phyloP scores from a whole-genome alignment of 2,113 vertebrate genomes.

The Albula goreensis region DNA sequence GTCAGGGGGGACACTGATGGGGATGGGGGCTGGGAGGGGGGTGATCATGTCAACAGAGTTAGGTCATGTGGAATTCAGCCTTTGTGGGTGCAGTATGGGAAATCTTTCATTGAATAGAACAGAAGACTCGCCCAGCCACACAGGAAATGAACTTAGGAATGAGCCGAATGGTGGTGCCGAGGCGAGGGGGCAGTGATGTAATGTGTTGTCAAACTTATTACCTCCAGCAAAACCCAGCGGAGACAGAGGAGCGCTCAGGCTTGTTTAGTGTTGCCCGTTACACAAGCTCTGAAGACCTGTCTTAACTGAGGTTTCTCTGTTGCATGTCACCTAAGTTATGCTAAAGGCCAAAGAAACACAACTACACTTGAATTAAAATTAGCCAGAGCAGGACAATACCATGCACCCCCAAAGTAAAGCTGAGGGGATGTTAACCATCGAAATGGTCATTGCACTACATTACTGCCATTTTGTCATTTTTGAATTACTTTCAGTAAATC shows the following conservation, averaged over 20 bases:
- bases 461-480: no score
- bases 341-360: background rate
- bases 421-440: no score
- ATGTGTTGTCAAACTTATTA: constrained; percentile 53
- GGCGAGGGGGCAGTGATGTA: constrained; percentile 47
- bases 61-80: background rate
- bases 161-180: constrained; percentile 30
- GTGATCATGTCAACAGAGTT: background rate
- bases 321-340: background rate
- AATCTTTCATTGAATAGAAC: constrained; percentile 16
- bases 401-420: no score
- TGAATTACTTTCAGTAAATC: no score
- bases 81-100: constrained; percentile 13
- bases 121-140: constrained; percentile 33
- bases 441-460: no score
- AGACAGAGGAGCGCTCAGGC: background rate
- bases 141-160: constrained; percentile 35
- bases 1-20: background rate
- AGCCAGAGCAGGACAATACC: no score
- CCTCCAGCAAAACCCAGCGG: constrained; percentile 34
- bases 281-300: background rate
- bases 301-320: background rate
- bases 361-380: no score
- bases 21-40: background rate
- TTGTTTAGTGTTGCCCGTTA: constrained; percentile 22